These are phyloP conservation scores for Tragelaphus imberbis DNA, from an alignment of 2,113 vertebrate species.

Conservation along the genomic window DNA sequence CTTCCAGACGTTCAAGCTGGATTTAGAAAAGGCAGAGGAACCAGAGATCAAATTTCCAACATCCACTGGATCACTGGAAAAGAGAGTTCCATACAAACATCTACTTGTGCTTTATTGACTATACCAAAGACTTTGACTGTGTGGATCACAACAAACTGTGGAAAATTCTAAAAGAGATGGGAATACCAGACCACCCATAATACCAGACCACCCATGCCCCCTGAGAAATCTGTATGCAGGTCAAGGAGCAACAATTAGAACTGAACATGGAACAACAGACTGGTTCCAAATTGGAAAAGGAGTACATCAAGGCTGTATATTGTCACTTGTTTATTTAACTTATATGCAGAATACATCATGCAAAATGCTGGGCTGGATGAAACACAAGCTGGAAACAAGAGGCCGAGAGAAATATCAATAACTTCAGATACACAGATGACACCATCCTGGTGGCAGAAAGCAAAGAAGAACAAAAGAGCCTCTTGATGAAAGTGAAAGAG, in stretches of 20 bases:
- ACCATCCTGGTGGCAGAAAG: background rate
- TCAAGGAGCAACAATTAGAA: background rate
- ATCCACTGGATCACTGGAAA: fast-evolving
- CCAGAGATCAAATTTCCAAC: background rate
- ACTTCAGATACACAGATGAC: background rate
- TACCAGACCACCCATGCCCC: background rate
- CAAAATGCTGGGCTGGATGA: background rate
- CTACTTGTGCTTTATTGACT: background rate
- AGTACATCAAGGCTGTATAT: background rate
- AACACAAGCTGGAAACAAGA: background rate
- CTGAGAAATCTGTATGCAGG: background rate
- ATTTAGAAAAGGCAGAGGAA: background rate
- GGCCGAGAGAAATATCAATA: background rate
- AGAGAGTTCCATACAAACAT: background rate
- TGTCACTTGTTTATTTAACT: background rate
- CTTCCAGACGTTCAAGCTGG: background rate
- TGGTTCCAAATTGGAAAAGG: background rate
- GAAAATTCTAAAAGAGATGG: background rate
- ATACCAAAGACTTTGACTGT: background rate
- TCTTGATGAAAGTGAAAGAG: background rate
- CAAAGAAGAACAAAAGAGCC: background rate
- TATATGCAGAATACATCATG: background rate
- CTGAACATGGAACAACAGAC: background rate
- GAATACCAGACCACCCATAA: background rate
- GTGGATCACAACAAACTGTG: background rate